Evolutionary conservation across 2,113 vertebrate species (phyloP).

Genomic region (Nannobrachium achirus): DNA sequence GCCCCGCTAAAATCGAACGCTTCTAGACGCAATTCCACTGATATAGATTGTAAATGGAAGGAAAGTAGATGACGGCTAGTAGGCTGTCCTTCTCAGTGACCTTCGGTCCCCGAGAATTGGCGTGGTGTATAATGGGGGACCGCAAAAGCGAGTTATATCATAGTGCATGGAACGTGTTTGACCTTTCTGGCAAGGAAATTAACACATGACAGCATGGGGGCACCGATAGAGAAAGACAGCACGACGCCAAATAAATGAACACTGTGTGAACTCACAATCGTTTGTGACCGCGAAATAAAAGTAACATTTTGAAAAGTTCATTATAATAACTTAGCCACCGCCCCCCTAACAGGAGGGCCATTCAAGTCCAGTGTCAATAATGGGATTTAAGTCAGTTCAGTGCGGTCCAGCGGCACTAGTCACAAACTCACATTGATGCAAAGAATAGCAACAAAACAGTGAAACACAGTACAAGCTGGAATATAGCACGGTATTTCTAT

Average conservation of each 20-base stretch:
- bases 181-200: slow-evolving; percentile 39
- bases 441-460: slow-evolving; percentile 1
- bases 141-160: slow-evolving; percentile 35
- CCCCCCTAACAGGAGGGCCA: not conserved
- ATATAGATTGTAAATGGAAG: slow-evolving; percentile 9
- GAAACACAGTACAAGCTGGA: slow-evolving; percentile 11
- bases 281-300: slow-evolving; percentile 11
- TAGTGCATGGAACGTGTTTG: slow-evolving; percentile 59
- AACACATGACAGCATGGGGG: slow-evolving; percentile 18
- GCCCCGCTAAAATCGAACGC: not conserved
- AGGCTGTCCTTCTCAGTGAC: not conserved
- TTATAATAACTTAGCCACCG: slow-evolving; percentile 20
- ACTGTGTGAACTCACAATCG: slow-evolving; percentile 3
- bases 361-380: slow-evolving; percentile 8
- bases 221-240: slow-evolving; percentile 15
- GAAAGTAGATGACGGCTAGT: not conserved
- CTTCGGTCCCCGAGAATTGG: not conserved
- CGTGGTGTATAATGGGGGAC: slow-evolving; percentile 32
- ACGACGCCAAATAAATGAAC: slow-evolving; percentile 36
- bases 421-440: slow-evolving; percentile 4
- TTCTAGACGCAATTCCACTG: slow-evolving; percentile 1
- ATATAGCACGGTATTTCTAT: slow-evolving; percentile 12
- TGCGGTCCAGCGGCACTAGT: slow-evolving; percentile 31
- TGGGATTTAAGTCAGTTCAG: slow-evolving; percentile 21
- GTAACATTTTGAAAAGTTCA: not conserved